phyloP scores from a whole-genome alignment of 1,140 invertebrate species.

The Pissodes strobi region DNA sequence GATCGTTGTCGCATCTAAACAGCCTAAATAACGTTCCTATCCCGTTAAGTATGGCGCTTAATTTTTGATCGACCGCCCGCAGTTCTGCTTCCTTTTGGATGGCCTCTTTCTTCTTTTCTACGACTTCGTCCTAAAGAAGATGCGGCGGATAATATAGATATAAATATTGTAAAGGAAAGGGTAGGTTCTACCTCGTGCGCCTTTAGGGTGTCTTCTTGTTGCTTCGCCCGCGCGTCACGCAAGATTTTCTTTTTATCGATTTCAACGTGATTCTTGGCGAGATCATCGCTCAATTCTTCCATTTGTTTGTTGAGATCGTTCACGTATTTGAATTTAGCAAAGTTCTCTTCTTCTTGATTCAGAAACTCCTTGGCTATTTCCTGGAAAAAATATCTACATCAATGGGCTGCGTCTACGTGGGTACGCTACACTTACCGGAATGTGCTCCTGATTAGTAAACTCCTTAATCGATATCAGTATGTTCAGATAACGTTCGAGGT shows the following conservation, averaged over 20 bases:
- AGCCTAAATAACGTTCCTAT: constrained; percentile 65
- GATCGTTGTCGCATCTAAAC: constrained; percentile 69
- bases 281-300: constrained; percentile 61
- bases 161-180: no score
- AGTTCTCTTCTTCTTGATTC: constrained; percentile 87
- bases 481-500: constrained; percentile 70
- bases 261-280: constrained; percentile 37
- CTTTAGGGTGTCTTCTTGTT: constrained; percentile 60
- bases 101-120: constrained; percentile 54
- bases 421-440: constrained; percentile 10
- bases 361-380: constrained; percentile 74
- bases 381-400: background rate
- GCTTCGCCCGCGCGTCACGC: constrained; percentile 55
- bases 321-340: constrained; percentile 89
- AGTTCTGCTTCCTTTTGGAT: constrained; percentile 59
- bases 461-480: constrained; percentile 73
- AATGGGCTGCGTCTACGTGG: background rate
- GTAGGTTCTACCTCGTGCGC: constrained; percentile 43
- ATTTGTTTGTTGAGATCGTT: constrained; percentile 88
- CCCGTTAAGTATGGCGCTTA: constrained; percentile 61
- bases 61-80: constrained; percentile 56
- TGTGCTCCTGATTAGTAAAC: constrained; percentile 14
- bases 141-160: no score
- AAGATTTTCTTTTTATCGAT: constrained; percentile 57
- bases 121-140: constrained; percentile 44